Conservation (phyloP, 1,140 invertebrate genomes). For the Pachyrhynchus sulphureomaculatus region DNA sequence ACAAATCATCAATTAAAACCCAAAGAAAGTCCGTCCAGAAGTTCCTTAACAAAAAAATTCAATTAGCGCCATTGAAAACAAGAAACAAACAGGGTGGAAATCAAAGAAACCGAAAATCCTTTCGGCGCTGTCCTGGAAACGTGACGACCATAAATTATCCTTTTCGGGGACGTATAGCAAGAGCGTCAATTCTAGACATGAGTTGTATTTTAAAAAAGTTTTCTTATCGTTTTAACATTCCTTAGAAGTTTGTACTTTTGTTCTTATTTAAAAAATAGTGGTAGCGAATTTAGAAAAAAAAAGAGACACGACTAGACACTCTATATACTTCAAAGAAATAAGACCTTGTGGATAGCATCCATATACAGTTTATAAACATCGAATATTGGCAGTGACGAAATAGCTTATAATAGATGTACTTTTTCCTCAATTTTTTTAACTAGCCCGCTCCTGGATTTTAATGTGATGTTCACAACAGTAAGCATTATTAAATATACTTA, state of each 20-base stretch:
- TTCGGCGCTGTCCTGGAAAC: slow-evolving; percentile 31
- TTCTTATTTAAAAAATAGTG: too few species aligned
- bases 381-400: too few species aligned
- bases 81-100: slow-evolving; percentile 32
- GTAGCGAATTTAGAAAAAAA: too few species aligned
- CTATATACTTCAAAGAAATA: too few species aligned
- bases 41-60: slow-evolving; percentile 29
- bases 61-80: slow-evolving; percentile 33
- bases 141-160: slow-evolving; percentile 33
- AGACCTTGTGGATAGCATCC: too few species aligned
- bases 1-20: slow-evolving; percentile 31
- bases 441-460: too few species aligned
- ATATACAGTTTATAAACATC: too few species aligned
- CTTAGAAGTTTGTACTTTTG: slow-evolving; percentile 2
- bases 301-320: too few species aligned
- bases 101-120: slow-evolving; percentile 35
- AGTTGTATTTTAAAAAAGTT: slow-evolving; percentile 14
- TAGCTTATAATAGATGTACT: too few species aligned
- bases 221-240: slow-evolving; percentile 22
- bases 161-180: slow-evolving; percentile 5
- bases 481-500: too few species aligned
- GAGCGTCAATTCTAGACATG: slow-evolving; percentile 18
- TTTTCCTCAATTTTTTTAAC: too few species aligned
- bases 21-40: slow-evolving; percentile 12
- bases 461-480: too few species aligned